phyloP scores from a whole-genome alignment of 2,113 vertebrate genomes.

The Erinaceus europaeus region DNA sequence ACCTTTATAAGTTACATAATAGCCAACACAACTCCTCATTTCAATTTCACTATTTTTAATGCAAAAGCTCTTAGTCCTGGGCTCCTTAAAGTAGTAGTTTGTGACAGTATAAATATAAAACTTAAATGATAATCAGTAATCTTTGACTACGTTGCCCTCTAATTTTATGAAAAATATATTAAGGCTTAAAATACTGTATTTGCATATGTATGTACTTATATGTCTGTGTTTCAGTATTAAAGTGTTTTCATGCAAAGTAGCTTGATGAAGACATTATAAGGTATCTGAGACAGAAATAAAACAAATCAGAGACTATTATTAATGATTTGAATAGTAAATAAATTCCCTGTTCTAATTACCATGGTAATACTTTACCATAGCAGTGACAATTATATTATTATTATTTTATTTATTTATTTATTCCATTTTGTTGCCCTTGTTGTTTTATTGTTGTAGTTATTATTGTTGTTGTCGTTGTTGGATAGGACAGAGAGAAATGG shows the following conservation, averaged over 20 bases:
- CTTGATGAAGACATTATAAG: not conserved
- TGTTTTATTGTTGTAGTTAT: too few species aligned
- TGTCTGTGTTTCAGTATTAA: not conserved
- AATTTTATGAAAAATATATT: not conserved
- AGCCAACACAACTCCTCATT: slow-evolving; percentile 50
- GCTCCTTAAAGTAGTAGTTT: not conserved
- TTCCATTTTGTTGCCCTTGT: too few species aligned
- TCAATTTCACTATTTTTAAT: slow-evolving; percentile 49
- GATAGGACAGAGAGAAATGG: too few species aligned
- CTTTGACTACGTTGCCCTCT: not conserved
- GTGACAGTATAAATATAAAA: not conserved
- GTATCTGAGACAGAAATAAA: slow-evolving; percentile 37
- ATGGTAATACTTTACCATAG: slow-evolving; percentile 24
- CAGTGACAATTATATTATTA: slow-evolving; percentile 21
- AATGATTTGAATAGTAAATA: not conserved
- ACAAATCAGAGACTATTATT: slow-evolving; percentile 34
- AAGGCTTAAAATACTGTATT: not conserved
- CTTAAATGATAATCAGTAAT: not conserved
- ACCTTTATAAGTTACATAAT: slow-evolving; percentile 29
- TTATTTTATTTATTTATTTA: too few species aligned
- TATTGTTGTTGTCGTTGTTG: too few species aligned
- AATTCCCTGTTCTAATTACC: slow-evolving; percentile 31
- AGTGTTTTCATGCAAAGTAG: not conserved
- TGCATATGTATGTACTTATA: not conserved
- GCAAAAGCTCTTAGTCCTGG: not conserved